Evolutionary conservation across 1,140 invertebrate species (phyloP).

Genomic region (Lordiphosa stackelbergi): DNA sequence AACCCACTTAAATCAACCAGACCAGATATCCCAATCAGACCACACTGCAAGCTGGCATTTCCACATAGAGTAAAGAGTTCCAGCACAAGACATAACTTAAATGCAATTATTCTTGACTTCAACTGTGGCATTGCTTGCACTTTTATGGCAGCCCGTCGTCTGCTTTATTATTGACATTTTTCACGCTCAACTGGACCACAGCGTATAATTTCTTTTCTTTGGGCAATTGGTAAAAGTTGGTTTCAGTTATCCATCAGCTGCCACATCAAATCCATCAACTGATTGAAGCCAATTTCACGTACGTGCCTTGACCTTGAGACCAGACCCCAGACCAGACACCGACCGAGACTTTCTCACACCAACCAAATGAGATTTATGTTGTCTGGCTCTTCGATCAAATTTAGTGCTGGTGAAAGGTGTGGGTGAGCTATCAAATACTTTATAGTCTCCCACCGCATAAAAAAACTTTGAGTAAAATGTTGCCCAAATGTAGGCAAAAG

Average conservation of each 20-base stretch:
- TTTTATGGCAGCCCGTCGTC: slow-evolving; percentile 56
- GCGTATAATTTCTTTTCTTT: slow-evolving; percentile 3
- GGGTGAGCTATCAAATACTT: slow-evolving; percentile 54
- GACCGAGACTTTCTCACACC: slow-evolving; percentile 11
- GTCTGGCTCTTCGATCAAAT: slow-evolving; percentile 63
- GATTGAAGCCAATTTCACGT: slow-evolving; percentile 52
- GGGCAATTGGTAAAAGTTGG: slow-evolving; percentile 49
- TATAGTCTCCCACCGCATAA: slow-evolving; percentile 44
- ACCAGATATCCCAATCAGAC: slow-evolving; percentile 16
- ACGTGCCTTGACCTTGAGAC: slow-evolving; percentile 59
- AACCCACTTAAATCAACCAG: slow-evolving; percentile 21
- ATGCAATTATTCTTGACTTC: slow-evolving; percentile 45
- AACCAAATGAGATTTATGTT: slow-evolving; percentile 50
- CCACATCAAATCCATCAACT: slow-evolving; percentile 44
- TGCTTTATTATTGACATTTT: slow-evolving; percentile 28
- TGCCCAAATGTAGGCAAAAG: slow-evolving; percentile 54
- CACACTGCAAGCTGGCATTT: background rate
- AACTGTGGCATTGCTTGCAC: slow-evolving; percentile 37
- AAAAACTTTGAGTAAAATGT: slow-evolving; percentile 17
- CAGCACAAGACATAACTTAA: slow-evolving; percentile 47
- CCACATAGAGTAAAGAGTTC: slow-evolving; percentile 2
- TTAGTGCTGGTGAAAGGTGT: slow-evolving; percentile 42
- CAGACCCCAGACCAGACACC: slow-evolving; percentile 6
- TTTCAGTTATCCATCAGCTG: slow-evolving; percentile 24
- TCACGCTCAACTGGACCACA: slow-evolving; percentile 22